Conservation (phyloP, 2,797 vertebrate genomes). For the Lutjanus argentimaculatus region DNA sequence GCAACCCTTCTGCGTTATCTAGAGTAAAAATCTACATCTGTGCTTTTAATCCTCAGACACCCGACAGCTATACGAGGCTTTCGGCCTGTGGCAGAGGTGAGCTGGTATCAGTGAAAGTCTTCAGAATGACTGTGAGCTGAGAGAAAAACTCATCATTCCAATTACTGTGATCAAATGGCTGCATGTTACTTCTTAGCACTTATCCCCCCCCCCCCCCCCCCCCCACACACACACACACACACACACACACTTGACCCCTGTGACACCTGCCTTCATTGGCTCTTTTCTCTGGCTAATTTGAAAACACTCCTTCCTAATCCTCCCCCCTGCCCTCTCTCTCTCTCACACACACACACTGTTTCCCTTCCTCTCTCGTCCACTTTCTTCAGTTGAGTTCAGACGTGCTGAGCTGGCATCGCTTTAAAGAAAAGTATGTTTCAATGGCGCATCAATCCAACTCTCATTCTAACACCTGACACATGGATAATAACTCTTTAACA, state of each 20-base stretch:
- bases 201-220: conserved; percentile 33
- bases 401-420: conserved; percentile 43
- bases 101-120: conserved; percentile 12
- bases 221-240: conserved; percentile 12
- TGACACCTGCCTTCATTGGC: conserved; percentile 74
- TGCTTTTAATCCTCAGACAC: neutral
- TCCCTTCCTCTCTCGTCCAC: conserved; percentile 28
- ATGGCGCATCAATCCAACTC: conserved; percentile 31
- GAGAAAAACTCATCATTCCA: conserved; percentile 48
- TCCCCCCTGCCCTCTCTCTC: conserved; percentile 17
- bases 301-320: conserved; percentile 58
- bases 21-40: too few species aligned
- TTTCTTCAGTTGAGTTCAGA: conserved; percentile 35
- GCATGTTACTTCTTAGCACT: conserved; percentile 55
- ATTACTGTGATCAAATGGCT: conserved; percentile 71
- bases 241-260: conserved; percentile 64
- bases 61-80: neutral
- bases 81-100: neutral
- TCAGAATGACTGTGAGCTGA: conserved; percentile 8
- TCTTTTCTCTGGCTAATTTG: conserved; percentile 65
- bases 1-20: neutral
- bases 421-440: conserved; percentile 57
- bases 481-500: conserved; percentile 19
- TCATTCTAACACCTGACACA: conserved; percentile 21
- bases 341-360: neutral